These are phyloP conservation scores for Sardinella longiceps DNA, from an alignment of 2,797 vertebrate species.

Conservation along the genomic window DNA sequence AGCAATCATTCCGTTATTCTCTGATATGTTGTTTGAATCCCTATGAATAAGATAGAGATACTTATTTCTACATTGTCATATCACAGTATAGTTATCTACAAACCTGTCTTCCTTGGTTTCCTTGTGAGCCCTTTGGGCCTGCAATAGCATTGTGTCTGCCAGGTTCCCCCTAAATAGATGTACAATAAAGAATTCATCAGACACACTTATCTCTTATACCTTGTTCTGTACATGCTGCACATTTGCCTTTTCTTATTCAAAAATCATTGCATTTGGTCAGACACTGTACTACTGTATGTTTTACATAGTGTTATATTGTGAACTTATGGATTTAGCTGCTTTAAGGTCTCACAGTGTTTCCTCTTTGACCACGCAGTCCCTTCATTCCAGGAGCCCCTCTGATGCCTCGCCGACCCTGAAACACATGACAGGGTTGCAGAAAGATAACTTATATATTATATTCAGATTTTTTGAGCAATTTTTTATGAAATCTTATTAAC, in stretches of 20 bases:
- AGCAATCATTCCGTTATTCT: background rate
- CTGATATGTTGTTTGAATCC: background rate
- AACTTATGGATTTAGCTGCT: no score
- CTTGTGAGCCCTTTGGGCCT: conserved; percentile 44
- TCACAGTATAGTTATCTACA: background rate
- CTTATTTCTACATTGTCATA: background rate
- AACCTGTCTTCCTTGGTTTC: conserved; percentile 34
- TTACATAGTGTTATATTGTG: no score
- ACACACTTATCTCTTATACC: background rate
- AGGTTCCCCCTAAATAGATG: conserved; percentile 39
- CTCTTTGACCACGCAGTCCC: conserved; percentile 81
- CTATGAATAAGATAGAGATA: no score
- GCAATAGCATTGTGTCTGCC: conserved; percentile 28
- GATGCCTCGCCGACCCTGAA: conserved; percentile 80
- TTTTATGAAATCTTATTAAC: no score
- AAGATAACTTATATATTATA: no score
- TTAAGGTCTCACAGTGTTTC: conserved; percentile 79
- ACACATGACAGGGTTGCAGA: background rate
- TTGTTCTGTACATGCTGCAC: no score
- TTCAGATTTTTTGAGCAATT: no score
- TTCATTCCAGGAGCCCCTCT: conserved; percentile 70
- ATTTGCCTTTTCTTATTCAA: background rate
- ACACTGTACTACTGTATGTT: background rate
- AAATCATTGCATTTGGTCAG: background rate
- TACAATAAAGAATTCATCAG: background rate